Evolutionary conservation across 2,797 vertebrate genomes (phyloP), one percentile per base, ranked within the genome.

Genomic region (Onychomys arenicola): DNA sequence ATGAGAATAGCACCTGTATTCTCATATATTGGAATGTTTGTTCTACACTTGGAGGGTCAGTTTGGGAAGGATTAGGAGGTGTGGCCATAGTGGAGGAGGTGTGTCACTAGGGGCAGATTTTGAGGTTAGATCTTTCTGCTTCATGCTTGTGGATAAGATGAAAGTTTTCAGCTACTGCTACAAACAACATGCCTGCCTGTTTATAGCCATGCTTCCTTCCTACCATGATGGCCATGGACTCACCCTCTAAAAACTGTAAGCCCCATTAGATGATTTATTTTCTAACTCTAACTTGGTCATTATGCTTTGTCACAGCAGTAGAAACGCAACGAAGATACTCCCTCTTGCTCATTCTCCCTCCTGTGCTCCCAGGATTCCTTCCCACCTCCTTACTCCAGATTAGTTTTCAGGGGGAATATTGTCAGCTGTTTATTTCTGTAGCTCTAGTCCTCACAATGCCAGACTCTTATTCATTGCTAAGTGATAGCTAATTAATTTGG

Each of bases 401-500:
- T 32, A 89, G 32, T 52, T 83, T 63, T 71, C 46, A 37, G 8
- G 8, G n/a, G 5, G 4, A 75, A 63, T 84, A 59, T 40, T 19
- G 25, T 67, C 32, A 80, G 80, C 32, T 29, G 32, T 57, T 80
- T 65, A 81, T 94, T 83, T 91, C 27, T 14, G 67, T 59, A 96
- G 83, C 11, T 49, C 19, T 27, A 83, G 7, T 78, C 37, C 43
- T 88, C 46, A 96, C 46, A 92, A 89, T 49, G 34, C 29, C 77
- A 34, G 1, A 9, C 8, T 49, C 12, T n/a, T 71, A 87, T 73
- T 81, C 71, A 71, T 87, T 80, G 40, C 12, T 73, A 81, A 84
- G 16, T 75, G 27, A 75, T 67, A 89, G 46, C 37, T 93, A 88
- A 88, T 95, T 95, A 90, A 92, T 92, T 83, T 90, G n/a, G 29